A percentile compares a stretch with the other conserved stretches of the same genome.
Evolutionary conservation across 1,140 invertebrate species (phyloP).

Genomic region (Triops longicaudatus): DNA sequence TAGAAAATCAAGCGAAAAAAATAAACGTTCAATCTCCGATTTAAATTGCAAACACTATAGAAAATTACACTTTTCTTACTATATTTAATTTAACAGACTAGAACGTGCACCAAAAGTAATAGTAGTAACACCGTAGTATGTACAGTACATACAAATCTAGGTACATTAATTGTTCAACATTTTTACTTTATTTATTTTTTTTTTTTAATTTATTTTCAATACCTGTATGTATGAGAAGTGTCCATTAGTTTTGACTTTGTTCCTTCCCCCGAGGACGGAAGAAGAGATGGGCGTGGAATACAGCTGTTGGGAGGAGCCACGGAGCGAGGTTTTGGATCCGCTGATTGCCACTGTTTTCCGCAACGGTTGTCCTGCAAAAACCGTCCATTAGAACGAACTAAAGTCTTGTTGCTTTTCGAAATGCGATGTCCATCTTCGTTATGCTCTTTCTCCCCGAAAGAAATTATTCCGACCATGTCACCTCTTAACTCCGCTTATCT

Average conservation of each 20-base stretch:
- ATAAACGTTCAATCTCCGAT: too few species aligned
- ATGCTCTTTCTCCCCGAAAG: background rate
- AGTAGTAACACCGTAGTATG: too few species aligned
- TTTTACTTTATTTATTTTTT: too few species aligned
- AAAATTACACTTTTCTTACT: too few species aligned
- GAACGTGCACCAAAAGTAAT: too few species aligned
- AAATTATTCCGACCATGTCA: background rate
- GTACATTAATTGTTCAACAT: too few species aligned
- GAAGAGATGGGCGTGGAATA: slow-evolving; percentile 14
- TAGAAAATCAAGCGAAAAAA: too few species aligned
- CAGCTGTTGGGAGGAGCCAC: slow-evolving; percentile 16
- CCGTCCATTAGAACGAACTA: slow-evolving; percentile 17
- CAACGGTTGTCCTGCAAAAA: background rate
- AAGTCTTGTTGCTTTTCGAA: background rate
- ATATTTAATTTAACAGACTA: too few species aligned
- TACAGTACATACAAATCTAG: too few species aligned
- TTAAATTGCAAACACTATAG: too few species aligned
- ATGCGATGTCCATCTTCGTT: background rate
- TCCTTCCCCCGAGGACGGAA: slow-evolving; percentile 33
- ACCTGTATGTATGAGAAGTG: slow-evolving; percentile 53
- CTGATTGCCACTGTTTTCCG: background rate
- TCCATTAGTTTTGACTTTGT: slow-evolving; percentile 54
- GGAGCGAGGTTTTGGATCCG: background rate
- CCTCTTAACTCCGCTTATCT: background rate
- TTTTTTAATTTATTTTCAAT: too few species aligned